Percentiles rank a stretch among this genome's conserved stretches.
Conservation (phyloP, 1,140 invertebrate species). For the Thaumetopoea pityocampa region DNA sequence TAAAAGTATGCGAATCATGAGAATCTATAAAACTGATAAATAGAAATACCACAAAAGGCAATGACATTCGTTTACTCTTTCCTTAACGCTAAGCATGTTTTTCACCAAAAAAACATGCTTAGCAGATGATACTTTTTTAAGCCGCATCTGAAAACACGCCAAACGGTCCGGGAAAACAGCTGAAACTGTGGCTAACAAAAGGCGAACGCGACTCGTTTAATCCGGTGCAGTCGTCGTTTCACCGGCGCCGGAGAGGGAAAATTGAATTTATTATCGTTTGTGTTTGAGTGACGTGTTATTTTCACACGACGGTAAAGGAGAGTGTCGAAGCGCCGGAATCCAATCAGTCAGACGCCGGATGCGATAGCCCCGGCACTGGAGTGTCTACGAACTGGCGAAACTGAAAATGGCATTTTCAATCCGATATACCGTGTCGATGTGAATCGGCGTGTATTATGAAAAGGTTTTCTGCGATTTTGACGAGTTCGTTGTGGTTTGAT, state of each 20-base stretch:
- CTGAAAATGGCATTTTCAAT: constrained; percentile 39
- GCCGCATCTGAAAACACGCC: too few species aligned
- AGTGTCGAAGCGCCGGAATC: constrained; percentile 41
- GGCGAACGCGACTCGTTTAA: constrained; percentile 64
- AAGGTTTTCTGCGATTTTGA: constrained; percentile 4
- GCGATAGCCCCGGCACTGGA: constrained; percentile 30
- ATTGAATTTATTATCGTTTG: constrained; percentile 73
- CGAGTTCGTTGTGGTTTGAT: too few species aligned
- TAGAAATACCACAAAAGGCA: neutral
- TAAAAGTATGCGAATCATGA: too few species aligned
- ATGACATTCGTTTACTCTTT: constrained; percentile 19
- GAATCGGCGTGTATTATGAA: constrained; percentile 7
- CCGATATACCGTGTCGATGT: constrained; percentile 13
- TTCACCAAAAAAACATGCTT: constrained; percentile 1
- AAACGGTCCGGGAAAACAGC: too few species aligned
- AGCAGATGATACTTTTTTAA: too few species aligned
- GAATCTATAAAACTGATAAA: neutral
- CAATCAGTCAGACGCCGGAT: constrained; percentile 60
- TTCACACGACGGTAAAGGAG: constrained; percentile 56
- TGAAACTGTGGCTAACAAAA: constrained; percentile 64
- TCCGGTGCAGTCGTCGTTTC: constrained; percentile 60
- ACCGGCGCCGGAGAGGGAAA: constrained; percentile 48
- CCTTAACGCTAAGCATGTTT: constrained; percentile 21
- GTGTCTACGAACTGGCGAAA: constrained; percentile 27
- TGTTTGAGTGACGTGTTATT: constrained; percentile 74